phyloP scores from a whole-genome alignment of 92 coral and sea anemone genomes.

The Galaxea fascicularis region DNA sequence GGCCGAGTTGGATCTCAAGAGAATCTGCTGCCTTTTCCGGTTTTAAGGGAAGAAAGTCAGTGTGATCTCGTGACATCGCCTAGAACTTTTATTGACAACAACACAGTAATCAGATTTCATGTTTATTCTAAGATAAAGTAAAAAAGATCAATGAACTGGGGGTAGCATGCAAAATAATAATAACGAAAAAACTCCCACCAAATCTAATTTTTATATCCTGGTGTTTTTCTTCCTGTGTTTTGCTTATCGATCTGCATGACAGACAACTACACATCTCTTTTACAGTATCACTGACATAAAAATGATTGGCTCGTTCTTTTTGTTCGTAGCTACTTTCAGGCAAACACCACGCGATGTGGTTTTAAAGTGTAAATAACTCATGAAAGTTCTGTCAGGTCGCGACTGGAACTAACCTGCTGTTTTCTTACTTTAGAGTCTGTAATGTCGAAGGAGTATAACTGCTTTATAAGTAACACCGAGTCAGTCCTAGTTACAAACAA shows the following conservation, averaged over 20 bases:
- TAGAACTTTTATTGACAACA: constrained; percentile 13
- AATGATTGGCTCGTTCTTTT: constrained; percentile 22
- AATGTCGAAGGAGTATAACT: neutral
- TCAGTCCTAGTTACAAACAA: neutral
- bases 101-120: constrained; percentile 44
- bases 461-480: neutral
- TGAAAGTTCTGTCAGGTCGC: neutral
- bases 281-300: neutral
- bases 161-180: neutral
- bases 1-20: constrained; percentile 6
- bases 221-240: constrained; percentile 1
- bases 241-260: neutral
- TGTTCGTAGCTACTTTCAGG: constrained; percentile 13
- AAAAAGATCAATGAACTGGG: constrained; percentile 6
- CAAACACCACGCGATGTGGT: constrained; percentile 38
- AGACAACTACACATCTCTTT: neutral
- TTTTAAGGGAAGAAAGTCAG: constrained; percentile 4
- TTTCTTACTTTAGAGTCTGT: neutral
- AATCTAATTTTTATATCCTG: neutral
- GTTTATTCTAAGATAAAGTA: constrained; percentile 23
- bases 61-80: constrained; percentile 30
- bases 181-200: neutral
- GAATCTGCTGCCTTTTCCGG: constrained; percentile 15
- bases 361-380: neutral
- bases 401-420: neutral